Evolutionary conservation across 2,888 invertebrate species (phyloP).

Genomic region (Eupithecia tripunctaria): DNA sequence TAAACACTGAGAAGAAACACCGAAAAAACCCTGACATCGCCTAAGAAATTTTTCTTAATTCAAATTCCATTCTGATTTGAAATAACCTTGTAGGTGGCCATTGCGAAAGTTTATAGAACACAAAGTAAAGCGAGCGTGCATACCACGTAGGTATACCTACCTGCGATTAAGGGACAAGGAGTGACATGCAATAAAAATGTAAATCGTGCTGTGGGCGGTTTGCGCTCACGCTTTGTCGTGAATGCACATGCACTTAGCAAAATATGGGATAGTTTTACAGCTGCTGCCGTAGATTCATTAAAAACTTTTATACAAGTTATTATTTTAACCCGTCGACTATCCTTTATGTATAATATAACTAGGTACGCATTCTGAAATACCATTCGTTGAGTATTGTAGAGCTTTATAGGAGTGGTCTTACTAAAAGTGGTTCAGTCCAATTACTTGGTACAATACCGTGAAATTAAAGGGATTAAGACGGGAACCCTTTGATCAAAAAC

Average conservation of each 20-base stretch:
- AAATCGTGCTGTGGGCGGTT: conserved; percentile 57
- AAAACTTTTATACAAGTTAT: not conserved
- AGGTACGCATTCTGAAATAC: not conserved
- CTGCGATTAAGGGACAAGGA: conserved; percentile 41
- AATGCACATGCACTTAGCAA: conserved; percentile 36
- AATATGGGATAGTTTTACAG: not conserved
- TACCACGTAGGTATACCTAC: not conserved
- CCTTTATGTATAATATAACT: not conserved
- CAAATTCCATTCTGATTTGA: not conserved
- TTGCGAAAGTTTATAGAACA: conserved; percentile 8
- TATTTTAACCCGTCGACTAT: not conserved
- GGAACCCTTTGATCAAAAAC: conserved; percentile 29
- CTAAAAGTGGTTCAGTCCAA: not conserved
- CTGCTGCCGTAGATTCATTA: not conserved
- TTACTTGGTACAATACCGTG: conserved; percentile 37
- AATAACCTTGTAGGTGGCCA: not conserved
- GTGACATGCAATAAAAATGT: conserved; percentile 63
- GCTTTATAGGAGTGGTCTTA: not conserved
- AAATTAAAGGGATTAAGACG: conserved; percentile 50
- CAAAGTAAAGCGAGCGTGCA: conserved; percentile 5
- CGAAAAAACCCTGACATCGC: not conserved
- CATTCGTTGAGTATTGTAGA: not conserved
- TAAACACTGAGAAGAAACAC: not conserved
- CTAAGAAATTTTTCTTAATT: not conserved
- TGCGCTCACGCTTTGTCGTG: conserved; percentile 39